Base-by-base conservation (phyloP, 2,888 invertebrate species). In the Oithona nana region DNA sequence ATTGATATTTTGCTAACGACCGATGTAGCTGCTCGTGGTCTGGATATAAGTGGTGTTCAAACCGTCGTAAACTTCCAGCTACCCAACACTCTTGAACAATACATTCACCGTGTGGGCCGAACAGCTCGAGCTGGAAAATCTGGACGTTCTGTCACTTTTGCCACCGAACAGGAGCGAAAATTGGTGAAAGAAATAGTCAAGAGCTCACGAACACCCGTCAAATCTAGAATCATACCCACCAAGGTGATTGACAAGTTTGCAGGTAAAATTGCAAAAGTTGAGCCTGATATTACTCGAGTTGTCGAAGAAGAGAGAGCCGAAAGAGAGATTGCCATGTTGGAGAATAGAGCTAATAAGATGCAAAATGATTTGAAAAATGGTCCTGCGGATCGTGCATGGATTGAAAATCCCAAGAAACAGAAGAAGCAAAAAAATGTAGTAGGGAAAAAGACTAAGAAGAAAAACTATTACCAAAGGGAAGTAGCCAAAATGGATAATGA, bases 1-100 rank as follows among this genome's bases (percentile, higher is more conserved):
- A 70, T 77, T n/a, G 77, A 78, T 68, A 74, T 79, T 1, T 75
- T 94, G n/a, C 81, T 93, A 57, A 92, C 92, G 0, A 94, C 94
- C 0, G 94, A 94, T 75, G 84, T 94, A 49, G 93, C 93, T 0
- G 89, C 93, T 3, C 78, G 93, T 70, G 94, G 98, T 69, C 77
- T 97, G 55, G 97, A 97, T 75, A 97, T 97, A 68, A 83, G 86
- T n/a, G 93, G 92, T 8, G 93, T 97, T 0, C 88, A 89, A 75
- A 95, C 95, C 16, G 95, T 79, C 3, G 83, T 98, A 54, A 98
- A 98, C 75, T 95, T 92, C 75, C 85, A 89, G 0, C 83, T 97
- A 83, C 97, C 97, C 0, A 84, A 87, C 52, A 88, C 90, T 0
- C 73, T 94, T 24, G 90, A 95, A 70, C 94, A 95, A 73, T 98